Percentiles rank a stretch among this genome's conserved stretches.
Evolutionary conservation across 2,888 invertebrate species (phyloP).

Genomic region (Idaea dimidiata): DNA sequence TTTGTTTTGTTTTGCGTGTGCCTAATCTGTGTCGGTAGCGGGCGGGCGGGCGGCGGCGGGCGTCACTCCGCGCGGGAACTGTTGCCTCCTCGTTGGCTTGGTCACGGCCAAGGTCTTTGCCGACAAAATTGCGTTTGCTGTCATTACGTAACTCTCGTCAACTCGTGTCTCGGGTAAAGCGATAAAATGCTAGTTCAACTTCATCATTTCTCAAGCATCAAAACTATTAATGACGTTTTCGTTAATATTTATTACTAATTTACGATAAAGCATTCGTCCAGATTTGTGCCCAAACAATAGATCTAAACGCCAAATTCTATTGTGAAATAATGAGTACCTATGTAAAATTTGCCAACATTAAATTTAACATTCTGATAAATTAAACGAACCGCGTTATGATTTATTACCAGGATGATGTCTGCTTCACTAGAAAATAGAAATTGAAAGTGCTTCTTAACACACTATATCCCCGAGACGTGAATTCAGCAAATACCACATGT

Average conservation of each 20-base stretch:
- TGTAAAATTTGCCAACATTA: background rate
- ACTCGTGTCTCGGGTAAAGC: slow-evolving; percentile 46
- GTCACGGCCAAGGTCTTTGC: slow-evolving; percentile 77
- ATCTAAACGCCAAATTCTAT: slow-evolving; percentile 36
- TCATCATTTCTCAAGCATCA: slow-evolving; percentile 32
- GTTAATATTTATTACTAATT: background rate
- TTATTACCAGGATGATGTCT: background rate
- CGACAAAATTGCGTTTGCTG: slow-evolving; percentile 51
- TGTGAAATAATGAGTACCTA: slow-evolving; percentile 22
- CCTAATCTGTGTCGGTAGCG: slow-evolving; percentile 46
- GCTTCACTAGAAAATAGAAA: too few relatives aligned
- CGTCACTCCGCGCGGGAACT: slow-evolving; percentile 62
- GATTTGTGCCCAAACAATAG: slow-evolving; percentile 37
- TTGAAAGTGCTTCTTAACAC: too few relatives aligned
- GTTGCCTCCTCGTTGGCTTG: slow-evolving; percentile 54
- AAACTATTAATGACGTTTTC: background rate
- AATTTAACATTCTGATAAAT: background rate
- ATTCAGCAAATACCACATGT: too few relatives aligned
- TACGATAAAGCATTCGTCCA: slow-evolving; percentile 21
- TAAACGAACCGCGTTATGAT: background rate
- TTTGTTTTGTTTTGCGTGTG: slow-evolving; percentile 46
- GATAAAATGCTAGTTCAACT: slow-evolving; percentile 48
- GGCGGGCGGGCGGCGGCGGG: slow-evolving; percentile 36
- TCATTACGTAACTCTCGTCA: slow-evolving; percentile 66
- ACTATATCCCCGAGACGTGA: too few relatives aligned